Evolutionary conservation across 2,888 invertebrate species (phyloP).

Genomic region (Aleiodes testaceus): DNA sequence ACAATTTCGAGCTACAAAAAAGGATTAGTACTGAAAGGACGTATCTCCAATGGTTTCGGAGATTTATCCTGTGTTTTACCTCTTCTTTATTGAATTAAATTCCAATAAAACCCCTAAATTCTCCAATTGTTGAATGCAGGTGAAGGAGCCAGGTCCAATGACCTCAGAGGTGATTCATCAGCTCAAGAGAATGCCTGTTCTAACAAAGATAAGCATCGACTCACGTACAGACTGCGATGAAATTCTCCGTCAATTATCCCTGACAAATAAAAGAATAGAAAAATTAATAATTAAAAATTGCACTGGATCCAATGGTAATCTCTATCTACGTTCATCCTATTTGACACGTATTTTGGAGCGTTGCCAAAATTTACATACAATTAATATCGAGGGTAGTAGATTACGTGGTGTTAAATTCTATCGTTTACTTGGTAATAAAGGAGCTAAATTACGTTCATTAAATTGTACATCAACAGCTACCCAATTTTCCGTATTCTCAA

Average conservation of each 20-base stretch:
- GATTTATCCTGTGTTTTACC: too few species aligned
- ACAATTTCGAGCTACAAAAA: too few species aligned
- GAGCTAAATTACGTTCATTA: slow-evolving; percentile 53
- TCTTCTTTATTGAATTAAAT: not conserved
- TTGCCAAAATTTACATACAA: slow-evolving; percentile 61
- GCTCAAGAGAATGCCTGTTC: slow-evolving; percentile 60
- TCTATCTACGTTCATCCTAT: slow-evolving; percentile 58
- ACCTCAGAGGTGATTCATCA: slow-evolving; percentile 58
- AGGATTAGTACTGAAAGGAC: too few species aligned
- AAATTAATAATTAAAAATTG: slow-evolving; percentile 57
- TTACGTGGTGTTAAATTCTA: slow-evolving; percentile 64
- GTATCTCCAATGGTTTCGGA: too few species aligned
- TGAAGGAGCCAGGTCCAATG: slow-evolving; percentile 49
- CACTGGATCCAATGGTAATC: slow-evolving; percentile 57
- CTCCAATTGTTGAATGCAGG: slow-evolving; percentile 49
- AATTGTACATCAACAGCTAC: slow-evolving; percentile 50
- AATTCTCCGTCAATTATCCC: slow-evolving; percentile 62
- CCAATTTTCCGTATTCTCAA: slow-evolving; percentile 59
- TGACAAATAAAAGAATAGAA: slow-evolving; percentile 61
- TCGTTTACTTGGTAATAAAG: slow-evolving; percentile 57
- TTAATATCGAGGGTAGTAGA: slow-evolving; percentile 56
- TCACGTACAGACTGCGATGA: slow-evolving; percentile 59
- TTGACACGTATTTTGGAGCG: slow-evolving; percentile 61
- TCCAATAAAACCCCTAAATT: too few species aligned
- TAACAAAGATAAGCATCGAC: slow-evolving; percentile 57